phyloP scores from a whole-genome alignment of 2,888 invertebrate species.

The Dolomedes plantarius region DNA sequence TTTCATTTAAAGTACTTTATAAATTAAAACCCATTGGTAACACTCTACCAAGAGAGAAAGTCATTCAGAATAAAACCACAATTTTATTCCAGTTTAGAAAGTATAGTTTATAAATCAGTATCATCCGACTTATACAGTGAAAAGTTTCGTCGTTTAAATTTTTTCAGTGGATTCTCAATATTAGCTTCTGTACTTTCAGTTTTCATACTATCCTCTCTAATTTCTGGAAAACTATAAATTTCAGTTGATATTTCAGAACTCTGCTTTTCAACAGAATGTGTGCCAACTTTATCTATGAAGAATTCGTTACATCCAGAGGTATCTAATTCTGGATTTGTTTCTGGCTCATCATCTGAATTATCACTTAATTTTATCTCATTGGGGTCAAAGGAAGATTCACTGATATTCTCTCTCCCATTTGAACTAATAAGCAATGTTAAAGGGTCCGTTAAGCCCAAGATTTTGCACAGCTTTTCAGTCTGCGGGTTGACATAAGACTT shows the following conservation, averaged over 20 bases:
- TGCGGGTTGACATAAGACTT: slow-evolving; percentile 78
- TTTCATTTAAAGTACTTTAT: too few species aligned
- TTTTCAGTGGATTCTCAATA: slow-evolving; percentile 74
- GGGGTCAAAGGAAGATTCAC: slow-evolving; percentile 73
- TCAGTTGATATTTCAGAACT: neutral
- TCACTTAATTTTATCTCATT: slow-evolving; percentile 75
- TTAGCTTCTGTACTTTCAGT: neutral
- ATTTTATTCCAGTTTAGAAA: too few species aligned
- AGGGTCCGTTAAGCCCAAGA: slow-evolving; percentile 87
- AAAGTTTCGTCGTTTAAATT: slow-evolving; percentile 78
- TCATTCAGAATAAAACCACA: too few species aligned
- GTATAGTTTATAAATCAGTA: slow-evolving; percentile 39
- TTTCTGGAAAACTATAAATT: slow-evolving; percentile 24
- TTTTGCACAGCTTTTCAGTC: slow-evolving; percentile 78
- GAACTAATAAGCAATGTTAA: slow-evolving; percentile 78
- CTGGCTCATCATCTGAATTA: slow-evolving; percentile 71
- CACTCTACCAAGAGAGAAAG: too few species aligned
- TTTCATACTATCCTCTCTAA: slow-evolving; percentile 8
- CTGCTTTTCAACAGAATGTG: neutral
- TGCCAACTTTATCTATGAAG: slow-evolving; percentile 57
- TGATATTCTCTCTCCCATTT: slow-evolving; percentile 18
- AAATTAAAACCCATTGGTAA: too few species aligned
- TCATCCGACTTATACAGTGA: slow-evolving; percentile 77
- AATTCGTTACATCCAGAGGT: slow-evolving; percentile 58
- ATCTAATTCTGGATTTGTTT: slow-evolving; percentile 24